Conservation (phyloP, 2,797 vertebrate genomes). For the Cichlasoma orientale region DNA sequence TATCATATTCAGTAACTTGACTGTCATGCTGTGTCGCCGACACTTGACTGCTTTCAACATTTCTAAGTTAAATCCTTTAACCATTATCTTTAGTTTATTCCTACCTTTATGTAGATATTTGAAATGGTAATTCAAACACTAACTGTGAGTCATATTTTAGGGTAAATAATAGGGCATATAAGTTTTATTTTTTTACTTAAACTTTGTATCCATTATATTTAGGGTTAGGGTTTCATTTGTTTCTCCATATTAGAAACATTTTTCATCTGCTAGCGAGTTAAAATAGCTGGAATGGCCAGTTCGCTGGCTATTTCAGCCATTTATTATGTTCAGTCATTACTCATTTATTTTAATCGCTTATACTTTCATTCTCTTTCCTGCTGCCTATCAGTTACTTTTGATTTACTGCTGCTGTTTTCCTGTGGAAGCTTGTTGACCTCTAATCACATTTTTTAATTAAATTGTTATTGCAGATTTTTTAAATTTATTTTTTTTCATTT, state of each 20-base stretch:
- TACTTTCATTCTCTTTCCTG: neutral
- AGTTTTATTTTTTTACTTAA: neutral
- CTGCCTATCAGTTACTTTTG: neutral
- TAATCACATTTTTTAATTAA: neutral
- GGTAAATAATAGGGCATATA: neutral
- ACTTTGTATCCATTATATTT: neutral
- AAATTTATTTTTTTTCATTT: fast-evolving
- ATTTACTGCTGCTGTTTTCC: neutral
- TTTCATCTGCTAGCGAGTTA: neutral
- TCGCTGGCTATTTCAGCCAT: neutral
- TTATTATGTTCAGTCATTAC: neutral
- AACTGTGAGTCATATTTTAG: neutral
- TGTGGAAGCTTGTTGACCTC: neutral
- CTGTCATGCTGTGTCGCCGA: no score
- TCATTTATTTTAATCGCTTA: neutral
- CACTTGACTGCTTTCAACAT: neutral
- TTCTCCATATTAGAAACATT: neutral
- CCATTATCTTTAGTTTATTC: neutral
- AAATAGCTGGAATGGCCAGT: neutral
- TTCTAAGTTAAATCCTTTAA: no score
- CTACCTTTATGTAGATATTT: neutral
- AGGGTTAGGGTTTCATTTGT: neutral
- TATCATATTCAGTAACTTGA: no score
- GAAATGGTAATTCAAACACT: neutral
- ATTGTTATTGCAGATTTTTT: neutral